Conservation (phyloP, 2,113 vertebrate genomes). For the Xiphophorus hellerii region DNA sequence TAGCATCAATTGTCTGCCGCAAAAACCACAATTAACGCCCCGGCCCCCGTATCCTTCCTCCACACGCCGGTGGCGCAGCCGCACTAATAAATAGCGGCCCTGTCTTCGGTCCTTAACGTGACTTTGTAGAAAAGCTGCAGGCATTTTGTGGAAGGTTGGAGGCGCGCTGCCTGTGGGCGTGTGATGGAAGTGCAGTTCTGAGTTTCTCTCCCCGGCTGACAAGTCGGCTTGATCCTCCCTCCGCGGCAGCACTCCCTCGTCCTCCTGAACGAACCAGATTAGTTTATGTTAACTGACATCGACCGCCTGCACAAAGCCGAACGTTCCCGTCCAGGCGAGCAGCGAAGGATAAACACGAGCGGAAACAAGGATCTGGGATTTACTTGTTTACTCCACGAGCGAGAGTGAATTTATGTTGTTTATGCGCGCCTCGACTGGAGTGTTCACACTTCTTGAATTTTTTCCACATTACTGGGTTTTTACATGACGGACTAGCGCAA, state of each 20-base stretch:
- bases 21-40: constrained; percentile 63
- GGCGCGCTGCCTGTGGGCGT: constrained; percentile 33
- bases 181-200: constrained; percentile 50
- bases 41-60: constrained; percentile 37
- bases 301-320: constrained; percentile 85
- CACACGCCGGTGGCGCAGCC: constrained; percentile 10
- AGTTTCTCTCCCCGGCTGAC: constrained; percentile 41
- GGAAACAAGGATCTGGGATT: not conserved
- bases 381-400: not conserved
- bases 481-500: not conserved
- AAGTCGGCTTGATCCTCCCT: constrained; percentile 27
- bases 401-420: not conserved
- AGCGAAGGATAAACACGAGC: not conserved
- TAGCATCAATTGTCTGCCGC: constrained; percentile 57
- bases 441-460: not conserved
- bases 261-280: constrained; percentile 61
- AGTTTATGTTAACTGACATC: constrained; percentile 90
- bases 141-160: not conserved
- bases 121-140: not conserved
- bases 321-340: constrained; percentile 4
- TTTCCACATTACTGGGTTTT: not conserved
- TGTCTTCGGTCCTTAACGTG: not conserved
- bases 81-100: not conserved
- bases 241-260: not conserved
- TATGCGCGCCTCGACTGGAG: not conserved